These are phyloP conservation scores for Aphaenogaster floridana DNA, from an alignment of 1,140 invertebrate species.

Conservation along the genomic window DNA sequence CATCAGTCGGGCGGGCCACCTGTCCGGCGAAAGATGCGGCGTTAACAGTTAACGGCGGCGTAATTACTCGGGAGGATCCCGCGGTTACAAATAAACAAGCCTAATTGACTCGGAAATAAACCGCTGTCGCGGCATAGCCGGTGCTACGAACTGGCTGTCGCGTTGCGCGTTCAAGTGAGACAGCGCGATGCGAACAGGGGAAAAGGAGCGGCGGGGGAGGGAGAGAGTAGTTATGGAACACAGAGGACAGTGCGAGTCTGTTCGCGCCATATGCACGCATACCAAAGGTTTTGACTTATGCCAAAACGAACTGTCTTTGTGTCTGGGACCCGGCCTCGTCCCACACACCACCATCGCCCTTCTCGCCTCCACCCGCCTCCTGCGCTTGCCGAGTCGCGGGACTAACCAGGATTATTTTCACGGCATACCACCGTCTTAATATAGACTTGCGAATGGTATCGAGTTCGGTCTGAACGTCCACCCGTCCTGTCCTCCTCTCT, in stretches of 20 bases:
- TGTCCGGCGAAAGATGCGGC: constrained; percentile 82
- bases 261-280: constrained; percentile 78
- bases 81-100: constrained; percentile 84
- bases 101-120: constrained; percentile 87
- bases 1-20: constrained; percentile 75
- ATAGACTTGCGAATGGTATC: constrained; percentile 81
- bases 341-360: neutral
- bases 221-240: constrained; percentile 60
- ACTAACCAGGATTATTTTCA: constrained; percentile 79
- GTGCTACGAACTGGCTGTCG: constrained; percentile 45
- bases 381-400: constrained; percentile 58
- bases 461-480: constrained; percentile 78
- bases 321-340: constrained; percentile 71
- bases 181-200: constrained; percentile 26
- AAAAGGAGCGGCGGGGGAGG: neutral
- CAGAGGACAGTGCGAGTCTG: constrained; percentile 47
- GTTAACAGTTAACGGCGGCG: constrained; percentile 84
- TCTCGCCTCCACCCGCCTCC: constrained; percentile 32
- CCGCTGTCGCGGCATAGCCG: constrained; percentile 64
- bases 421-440: constrained; percentile 81
- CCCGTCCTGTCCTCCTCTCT: constrained; percentile 46
- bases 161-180: constrained; percentile 66
- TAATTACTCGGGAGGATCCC: constrained; percentile 85
- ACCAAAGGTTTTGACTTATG: constrained; percentile 85
- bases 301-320: constrained; percentile 86